Evolutionary conservation across 2,113 vertebrate species (phyloP).

Genomic region (Aegithalos caudatus): DNA sequence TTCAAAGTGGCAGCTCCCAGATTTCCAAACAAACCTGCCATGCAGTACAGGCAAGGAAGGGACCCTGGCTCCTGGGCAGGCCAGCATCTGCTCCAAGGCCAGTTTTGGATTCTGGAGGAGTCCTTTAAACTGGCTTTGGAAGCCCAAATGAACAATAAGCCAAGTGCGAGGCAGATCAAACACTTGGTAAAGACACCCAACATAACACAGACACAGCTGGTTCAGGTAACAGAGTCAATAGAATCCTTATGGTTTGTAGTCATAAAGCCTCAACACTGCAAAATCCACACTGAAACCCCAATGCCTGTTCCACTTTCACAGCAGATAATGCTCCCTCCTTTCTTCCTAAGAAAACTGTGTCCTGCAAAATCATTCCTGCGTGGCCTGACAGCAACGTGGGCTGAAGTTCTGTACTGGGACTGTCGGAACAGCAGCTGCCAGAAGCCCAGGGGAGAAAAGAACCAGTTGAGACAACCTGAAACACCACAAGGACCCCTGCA

Average conservation of each 20-base stretch:
- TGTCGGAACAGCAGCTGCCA: rapidly evolving
- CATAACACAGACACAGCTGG: no score
- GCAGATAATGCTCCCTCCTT: not conserved
- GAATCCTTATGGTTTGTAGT: not conserved
- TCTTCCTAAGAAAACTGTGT: not conserved
- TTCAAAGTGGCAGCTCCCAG: not conserved
- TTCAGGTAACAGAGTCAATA: rapidly evolving
- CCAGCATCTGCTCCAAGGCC: rapidly evolving
- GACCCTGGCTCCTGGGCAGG: not conserved
- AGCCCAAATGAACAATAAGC: not conserved
- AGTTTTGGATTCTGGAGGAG: not conserved
- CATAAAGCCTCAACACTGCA: not conserved
- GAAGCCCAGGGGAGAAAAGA: not conserved
- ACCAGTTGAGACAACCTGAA: rapidly evolving
- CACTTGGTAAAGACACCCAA: not conserved
- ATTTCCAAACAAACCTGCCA: not conserved
- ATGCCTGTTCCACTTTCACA: not conserved
- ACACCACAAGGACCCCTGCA: rapidly evolving
- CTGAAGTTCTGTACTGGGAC: rapidly evolving
- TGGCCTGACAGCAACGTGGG: rapidly evolving
- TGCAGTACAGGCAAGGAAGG: rapidly evolving
- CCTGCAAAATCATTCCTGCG: not conserved
- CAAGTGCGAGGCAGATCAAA: rapidly evolving
- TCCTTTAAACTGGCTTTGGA: not conserved
- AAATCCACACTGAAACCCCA: not conserved